Percentiles rank a stretch among this genome's conserved stretches.
phyloP scores from a whole-genome alignment of 64 coral and sea anemone genomes.

The Montipora capricornis region DNA sequence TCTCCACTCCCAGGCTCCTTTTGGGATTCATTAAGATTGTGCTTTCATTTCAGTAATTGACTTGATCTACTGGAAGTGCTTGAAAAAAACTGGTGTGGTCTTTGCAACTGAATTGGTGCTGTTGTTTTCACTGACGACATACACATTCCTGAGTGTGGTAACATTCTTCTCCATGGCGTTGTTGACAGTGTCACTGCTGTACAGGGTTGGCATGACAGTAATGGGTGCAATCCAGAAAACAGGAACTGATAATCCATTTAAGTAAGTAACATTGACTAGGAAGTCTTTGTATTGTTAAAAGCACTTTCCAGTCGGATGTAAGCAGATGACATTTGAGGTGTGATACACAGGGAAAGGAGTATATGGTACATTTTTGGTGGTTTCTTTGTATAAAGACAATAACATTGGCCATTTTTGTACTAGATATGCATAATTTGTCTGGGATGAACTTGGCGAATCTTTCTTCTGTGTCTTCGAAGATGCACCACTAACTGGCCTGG shows the following conservation, averaged over 20 bases:
- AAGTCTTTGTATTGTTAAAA: neutral
- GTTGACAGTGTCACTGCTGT: constrained; percentile 88
- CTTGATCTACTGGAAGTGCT: constrained; percentile 86
- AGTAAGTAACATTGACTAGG: constrained; percentile 57
- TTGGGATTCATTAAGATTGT: neutral
- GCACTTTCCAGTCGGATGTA: too few species aligned
- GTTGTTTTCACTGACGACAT: constrained; percentile 70
- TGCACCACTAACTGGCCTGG: too few species aligned
- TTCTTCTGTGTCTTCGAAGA: too few species aligned
- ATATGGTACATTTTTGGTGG: too few species aligned
- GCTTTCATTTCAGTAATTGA: constrained; percentile 88
- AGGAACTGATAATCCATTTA: constrained; percentile 93
- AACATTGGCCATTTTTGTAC: too few species aligned
- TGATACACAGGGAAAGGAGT: too few species aligned
- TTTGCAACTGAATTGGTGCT: constrained; percentile 71
- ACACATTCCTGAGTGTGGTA: constrained; percentile 85
- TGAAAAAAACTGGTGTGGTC: constrained; percentile 91
- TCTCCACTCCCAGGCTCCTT: too few species aligned
- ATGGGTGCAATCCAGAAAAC: constrained; percentile 99
- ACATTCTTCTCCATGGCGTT: constrained; percentile 98
- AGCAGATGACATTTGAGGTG: too few species aligned
- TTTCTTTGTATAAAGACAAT: too few species aligned
- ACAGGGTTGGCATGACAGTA: constrained; percentile 95
- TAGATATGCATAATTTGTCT: too few species aligned
- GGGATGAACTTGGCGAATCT: too few species aligned